phyloP scores from a whole-genome alignment of 2,797 vertebrate genomes.

The Protonibea diacanthus region DNA sequence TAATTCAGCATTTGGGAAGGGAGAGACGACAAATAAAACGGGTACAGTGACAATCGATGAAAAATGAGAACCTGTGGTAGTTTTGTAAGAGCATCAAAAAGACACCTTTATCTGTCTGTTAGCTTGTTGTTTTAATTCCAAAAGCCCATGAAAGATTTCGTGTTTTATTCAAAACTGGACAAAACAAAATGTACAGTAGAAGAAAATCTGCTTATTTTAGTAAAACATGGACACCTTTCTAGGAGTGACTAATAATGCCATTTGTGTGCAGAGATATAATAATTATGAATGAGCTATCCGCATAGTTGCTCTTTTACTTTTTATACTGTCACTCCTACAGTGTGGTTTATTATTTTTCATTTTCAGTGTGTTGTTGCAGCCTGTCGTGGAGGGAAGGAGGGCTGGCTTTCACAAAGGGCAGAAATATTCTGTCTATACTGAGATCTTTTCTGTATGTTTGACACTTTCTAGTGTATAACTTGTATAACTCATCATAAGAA shows the following conservation, averaged over 20 bases:
- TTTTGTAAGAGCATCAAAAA: conserved; percentile 29
- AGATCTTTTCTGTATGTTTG: background rate
- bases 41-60: conserved; percentile 8
- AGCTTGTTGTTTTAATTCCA: background rate
- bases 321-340: background rate
- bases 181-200: background rate
- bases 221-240: background rate
- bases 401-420: background rate
- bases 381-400: background rate
- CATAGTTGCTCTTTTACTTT: background rate
- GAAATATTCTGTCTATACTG: background rate
- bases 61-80: background rate
- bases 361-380: background rate
- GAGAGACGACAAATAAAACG: conserved; percentile 24
- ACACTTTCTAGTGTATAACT: background rate
- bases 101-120: background rate
- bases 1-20: conserved; percentile 15
- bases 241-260: background rate
- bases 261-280: background rate
- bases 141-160: background rate
- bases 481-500: no score
- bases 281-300: conserved; percentile 17
- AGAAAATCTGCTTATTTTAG: background rate
- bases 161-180: background rate
- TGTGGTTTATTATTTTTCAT: background rate